Percentiles rank a stretch among this genome's conserved stretches.
Evolutionary conservation across 2,113 vertebrate species (phyloP).

Genomic region (Galbula dea): DNA sequence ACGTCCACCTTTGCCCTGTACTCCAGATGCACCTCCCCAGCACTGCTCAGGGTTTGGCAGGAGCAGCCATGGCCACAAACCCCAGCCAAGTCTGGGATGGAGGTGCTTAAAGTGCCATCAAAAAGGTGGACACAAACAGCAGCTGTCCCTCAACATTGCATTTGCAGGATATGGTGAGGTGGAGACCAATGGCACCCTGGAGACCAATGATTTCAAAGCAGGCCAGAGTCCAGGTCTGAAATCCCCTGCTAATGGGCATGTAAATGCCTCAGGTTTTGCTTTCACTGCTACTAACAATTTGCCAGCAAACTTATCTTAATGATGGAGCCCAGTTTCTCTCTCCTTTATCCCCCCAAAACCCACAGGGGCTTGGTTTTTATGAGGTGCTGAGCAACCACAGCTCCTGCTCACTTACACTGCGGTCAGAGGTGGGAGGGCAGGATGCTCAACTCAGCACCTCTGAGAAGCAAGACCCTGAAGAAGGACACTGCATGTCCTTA

Average conservation of each 20-base stretch:
- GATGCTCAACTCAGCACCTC: neutral
- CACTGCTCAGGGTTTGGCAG: neutral
- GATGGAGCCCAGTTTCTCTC: neutral
- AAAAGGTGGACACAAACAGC: neutral
- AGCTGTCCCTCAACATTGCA: neutral
- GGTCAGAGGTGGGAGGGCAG: neutral
- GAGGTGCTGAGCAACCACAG: constrained; percentile 37
- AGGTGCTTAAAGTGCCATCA: neutral
- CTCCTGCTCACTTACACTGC: neutral
- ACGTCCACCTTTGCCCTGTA: neutral
- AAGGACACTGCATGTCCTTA: accelerated
- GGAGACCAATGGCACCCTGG: neutral
- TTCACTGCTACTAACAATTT: neutral
- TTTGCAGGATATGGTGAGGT: neutral
- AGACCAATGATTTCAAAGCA: neutral
- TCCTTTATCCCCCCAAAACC: neutral
- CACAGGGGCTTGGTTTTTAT: neutral
- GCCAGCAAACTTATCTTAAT: neutral
- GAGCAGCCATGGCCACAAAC: neutral
- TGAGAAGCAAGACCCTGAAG: neutral
- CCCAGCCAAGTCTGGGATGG: neutral
- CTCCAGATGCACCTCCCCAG: neutral
- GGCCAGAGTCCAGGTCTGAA: neutral
- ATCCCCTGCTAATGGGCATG: neutral
- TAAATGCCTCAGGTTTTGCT: neutral